Percentiles rank a stretch among this genome's conserved stretches.
Evolutionary conservation across 1,140 invertebrate genomes (phyloP).

Genomic region (Archivesica marissinica): DNA sequence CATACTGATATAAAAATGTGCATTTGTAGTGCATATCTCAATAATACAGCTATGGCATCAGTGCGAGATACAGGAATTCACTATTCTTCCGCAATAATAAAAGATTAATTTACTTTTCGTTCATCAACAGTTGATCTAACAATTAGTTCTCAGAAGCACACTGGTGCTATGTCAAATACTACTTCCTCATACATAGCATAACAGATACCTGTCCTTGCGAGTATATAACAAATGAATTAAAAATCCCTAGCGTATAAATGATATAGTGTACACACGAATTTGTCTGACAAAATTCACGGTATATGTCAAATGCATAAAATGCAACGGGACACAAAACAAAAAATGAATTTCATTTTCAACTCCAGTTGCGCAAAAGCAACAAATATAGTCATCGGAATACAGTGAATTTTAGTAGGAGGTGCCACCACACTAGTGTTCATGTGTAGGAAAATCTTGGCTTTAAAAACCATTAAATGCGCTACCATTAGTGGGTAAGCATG

Average conservation of each 20-base stretch:
- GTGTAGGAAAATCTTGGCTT: neutral
- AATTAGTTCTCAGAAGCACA: no score
- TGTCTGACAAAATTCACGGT: neutral
- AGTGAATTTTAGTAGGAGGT: neutral
- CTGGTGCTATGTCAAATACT: neutral
- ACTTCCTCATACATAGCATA: neutral
- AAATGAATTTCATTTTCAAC: conserved; percentile 4
- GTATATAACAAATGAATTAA: neutral
- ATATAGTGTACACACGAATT: neutral
- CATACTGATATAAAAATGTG: no score
- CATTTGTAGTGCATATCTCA: no score
- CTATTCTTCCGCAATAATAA: no score
- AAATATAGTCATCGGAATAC: neutral
- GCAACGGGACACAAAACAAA: no score
- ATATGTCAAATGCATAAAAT: neutral
- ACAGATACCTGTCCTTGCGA: neutral
- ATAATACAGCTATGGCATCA: no score
- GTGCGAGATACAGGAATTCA: no score
- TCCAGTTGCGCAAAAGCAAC: neutral
- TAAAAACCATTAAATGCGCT: neutral
- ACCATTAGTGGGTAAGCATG: neutral
- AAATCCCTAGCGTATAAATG: conserved; percentile 17
- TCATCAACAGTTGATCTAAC: no score
- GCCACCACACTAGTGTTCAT: neutral
- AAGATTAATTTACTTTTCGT: no score